A percentile compares a stretch with the other conserved stretches of the same genome.
These are phyloP conservation scores for Aeoliscus strigatus DNA, from an alignment of 2,797 vertebrate genomes.

Conservation along the genomic window DNA sequence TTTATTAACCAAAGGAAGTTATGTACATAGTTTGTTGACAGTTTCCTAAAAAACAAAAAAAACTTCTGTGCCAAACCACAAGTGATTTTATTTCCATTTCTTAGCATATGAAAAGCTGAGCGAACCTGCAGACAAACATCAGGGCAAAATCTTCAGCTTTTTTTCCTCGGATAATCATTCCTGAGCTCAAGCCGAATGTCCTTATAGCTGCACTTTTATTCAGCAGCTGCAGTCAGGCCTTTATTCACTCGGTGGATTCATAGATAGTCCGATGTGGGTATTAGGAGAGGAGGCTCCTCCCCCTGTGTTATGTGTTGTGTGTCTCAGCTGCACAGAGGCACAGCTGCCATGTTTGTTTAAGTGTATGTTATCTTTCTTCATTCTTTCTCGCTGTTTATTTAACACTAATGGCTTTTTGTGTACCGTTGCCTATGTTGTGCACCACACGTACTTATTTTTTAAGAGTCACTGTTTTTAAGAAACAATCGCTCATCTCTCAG, in stretches of 20 bases:
- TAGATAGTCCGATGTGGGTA: slow-evolving; percentile 24
- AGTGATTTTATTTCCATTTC: slow-evolving; percentile 37
- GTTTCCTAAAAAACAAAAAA: neutral
- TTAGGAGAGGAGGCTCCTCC: slow-evolving; percentile 8
- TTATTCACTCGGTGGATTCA: slow-evolving; percentile 31
- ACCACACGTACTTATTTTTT: slow-evolving; percentile 67
- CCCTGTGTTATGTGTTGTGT: too few species aligned
- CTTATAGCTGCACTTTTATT: slow-evolving; percentile 48
- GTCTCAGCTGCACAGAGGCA: slow-evolving; percentile 27
- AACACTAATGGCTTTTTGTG: slow-evolving; percentile 45
- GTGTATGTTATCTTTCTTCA: slow-evolving; percentile 34
- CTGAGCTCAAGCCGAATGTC: slow-evolving; percentile 57
- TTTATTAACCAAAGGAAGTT: slow-evolving; percentile 65
- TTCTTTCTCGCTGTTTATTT: slow-evolving; percentile 18
- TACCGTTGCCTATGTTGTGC: slow-evolving; percentile 55
- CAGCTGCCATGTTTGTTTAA: slow-evolving; percentile 33
- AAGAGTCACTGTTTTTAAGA: too few species aligned
- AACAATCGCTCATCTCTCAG: slow-evolving; percentile 40
- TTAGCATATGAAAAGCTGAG: slow-evolving; percentile 35
- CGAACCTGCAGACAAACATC: too few species aligned
- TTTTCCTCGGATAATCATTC: slow-evolving; percentile 58
- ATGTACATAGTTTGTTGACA: slow-evolving; percentile 28
- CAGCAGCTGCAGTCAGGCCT: slow-evolving; percentile 45
- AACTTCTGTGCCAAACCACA: slow-evolving; percentile 54
- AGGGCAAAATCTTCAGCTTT: too few species aligned